These are phyloP conservation scores for Phrynocephalus versicolor DNA, from an alignment of 2,113 vertebrate genomes.

Conservation along the genomic window DNA sequence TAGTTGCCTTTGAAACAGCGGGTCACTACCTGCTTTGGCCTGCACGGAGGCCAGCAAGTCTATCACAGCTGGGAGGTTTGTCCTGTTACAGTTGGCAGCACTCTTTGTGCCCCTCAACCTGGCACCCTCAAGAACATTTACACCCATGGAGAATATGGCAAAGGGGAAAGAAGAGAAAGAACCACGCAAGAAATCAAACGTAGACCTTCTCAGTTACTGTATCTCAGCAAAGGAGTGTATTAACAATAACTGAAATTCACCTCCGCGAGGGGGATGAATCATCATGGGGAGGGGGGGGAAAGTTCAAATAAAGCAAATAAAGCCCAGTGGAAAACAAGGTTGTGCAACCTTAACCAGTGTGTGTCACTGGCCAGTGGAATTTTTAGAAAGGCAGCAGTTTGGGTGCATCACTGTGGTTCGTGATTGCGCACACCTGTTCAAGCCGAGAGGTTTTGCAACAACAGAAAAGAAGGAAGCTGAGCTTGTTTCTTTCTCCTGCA, in stretches of 20 bases:
- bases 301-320: slow-evolving; percentile 27
- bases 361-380: slow-evolving; percentile 81
- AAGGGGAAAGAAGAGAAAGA: slow-evolving; percentile 26
- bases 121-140: slow-evolving; percentile 39
- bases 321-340: slow-evolving; percentile 83
- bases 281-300: slow-evolving; percentile 61
- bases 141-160: neutral
- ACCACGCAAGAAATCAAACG: slow-evolving; percentile 63
- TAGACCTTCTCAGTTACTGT: slow-evolving; percentile 72
- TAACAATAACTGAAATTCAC: slow-evolving; percentile 81
- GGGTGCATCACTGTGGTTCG: slow-evolving; percentile 79
- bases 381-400: slow-evolving; percentile 87
- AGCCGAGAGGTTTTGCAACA: slow-evolving; percentile 83
- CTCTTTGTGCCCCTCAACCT: slow-evolving; percentile 8
- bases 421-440: slow-evolving; percentile 89
- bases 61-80: neutral
- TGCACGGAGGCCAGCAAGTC: too few relatives aligned
- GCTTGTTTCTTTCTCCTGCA: slow-evolving; percentile 76
- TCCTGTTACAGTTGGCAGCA: neutral
- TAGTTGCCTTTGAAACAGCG: neutral
- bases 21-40: neutral
- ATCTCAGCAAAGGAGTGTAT: slow-evolving; percentile 65
- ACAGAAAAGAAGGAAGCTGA: slow-evolving; percentile 80
- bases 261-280: slow-evolving; percentile 82
- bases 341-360: slow-evolving; percentile 84